These are phyloP conservation scores for Campylorhamphus procurvoides DNA, from an alignment of 2,113 vertebrate species.

Conservation along the genomic window DNA sequence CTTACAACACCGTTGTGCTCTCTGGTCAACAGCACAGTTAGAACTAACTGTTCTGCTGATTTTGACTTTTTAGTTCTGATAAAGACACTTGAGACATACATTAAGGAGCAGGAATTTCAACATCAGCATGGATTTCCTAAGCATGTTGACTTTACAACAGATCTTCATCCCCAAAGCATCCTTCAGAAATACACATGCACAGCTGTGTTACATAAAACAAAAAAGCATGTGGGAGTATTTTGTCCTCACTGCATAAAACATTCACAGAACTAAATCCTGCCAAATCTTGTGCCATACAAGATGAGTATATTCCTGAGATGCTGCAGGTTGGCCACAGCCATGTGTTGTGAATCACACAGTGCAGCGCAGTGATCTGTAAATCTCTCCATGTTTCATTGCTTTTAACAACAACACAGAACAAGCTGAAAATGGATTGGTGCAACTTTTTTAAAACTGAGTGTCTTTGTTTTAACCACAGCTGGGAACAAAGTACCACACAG, in stretches of 20 bases:
- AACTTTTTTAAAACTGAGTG: neutral
- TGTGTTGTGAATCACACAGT: neutral
- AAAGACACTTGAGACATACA: neutral
- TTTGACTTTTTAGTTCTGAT: neutral
- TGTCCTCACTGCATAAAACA: neutral
- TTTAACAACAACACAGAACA: neutral
- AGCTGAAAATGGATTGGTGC: neutral
- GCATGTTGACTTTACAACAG: neutral
- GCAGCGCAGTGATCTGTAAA: neutral
- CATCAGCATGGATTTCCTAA: neutral
- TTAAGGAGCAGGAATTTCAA: neutral
- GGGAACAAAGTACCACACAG: neutral
- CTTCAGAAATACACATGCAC: neutral
- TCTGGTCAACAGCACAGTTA: neutral
- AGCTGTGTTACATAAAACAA: neutral
- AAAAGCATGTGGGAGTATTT: neutral
- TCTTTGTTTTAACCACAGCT: neutral
- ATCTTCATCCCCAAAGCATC: neutral
- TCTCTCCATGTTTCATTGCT: neutral
- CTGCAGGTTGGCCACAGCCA: neutral
- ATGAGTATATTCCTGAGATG: accelerated
- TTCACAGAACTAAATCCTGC: neutral
- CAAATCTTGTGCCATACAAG: neutral
- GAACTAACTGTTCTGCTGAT: neutral
- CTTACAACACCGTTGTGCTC: neutral